Conservation (phyloP, 2,888 invertebrate species). For the Epistrophella euchroma region DNA sequence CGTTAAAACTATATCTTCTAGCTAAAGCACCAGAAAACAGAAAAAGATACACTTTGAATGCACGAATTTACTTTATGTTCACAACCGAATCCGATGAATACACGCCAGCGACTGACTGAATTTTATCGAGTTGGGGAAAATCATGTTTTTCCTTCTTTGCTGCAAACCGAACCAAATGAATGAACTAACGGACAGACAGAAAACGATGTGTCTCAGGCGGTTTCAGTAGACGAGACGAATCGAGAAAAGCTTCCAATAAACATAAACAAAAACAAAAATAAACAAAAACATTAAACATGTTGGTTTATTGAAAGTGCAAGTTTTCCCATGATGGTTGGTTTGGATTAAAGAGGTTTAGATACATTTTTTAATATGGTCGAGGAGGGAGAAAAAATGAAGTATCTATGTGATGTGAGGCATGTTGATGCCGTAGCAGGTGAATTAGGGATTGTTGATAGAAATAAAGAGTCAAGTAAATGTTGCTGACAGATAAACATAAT, state of each 20-base stretch:
- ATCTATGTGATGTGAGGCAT: not conserved
- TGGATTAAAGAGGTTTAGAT: conserved; percentile 44
- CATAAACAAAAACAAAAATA: not conserved
- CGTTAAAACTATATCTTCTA: conserved; percentile 18
- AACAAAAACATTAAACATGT: not conserved
- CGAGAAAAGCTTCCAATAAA: conserved; percentile 62
- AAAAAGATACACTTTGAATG: conserved; percentile 16
- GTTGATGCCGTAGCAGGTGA: conserved; percentile 6
- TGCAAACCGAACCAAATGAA: conserved; percentile 4
- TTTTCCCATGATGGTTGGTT: conserved; percentile 69
- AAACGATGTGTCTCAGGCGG: conserved; percentile 29
- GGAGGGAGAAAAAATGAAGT: not conserved
- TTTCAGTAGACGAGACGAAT: conserved; percentile 40
- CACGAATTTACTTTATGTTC: conserved; percentile 40
- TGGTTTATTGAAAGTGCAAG: conserved; percentile 62
- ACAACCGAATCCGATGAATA: conserved; percentile 71
- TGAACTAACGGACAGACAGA: not conserved
- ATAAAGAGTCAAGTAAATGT: conserved; percentile 24
- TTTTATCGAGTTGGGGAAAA: conserved; percentile 62
- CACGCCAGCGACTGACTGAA: conserved; percentile 71
- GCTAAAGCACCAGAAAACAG: not conserved
- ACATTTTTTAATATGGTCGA: conserved; percentile 10
- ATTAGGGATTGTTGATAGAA: not conserved
- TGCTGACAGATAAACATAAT: not conserved
- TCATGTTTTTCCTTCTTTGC: conserved; percentile 71